Conservation (phyloP, 2,888 invertebrate genomes). For the Epinotia demarniana region DNA sequence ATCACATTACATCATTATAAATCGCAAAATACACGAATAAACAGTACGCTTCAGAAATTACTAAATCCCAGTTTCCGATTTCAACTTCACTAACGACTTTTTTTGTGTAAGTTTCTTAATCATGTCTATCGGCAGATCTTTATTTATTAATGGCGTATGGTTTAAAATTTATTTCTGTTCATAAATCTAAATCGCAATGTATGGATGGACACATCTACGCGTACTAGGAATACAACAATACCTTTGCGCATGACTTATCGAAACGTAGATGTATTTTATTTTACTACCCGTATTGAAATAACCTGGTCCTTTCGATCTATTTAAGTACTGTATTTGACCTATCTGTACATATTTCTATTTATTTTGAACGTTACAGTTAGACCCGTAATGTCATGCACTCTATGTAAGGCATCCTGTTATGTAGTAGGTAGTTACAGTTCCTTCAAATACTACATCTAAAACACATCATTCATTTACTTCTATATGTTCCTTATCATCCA, state of each 20-base stretch:
- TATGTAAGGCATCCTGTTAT: conserved; percentile 55
- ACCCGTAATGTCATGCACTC: conserved; percentile 55
- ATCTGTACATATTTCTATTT: conserved; percentile 35
- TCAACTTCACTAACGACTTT: no score
- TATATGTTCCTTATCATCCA: conserved; percentile 51
- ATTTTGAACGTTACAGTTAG: conserved; percentile 39
- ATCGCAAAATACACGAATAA: no score
- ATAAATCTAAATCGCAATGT: not conserved
- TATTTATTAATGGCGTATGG: no score
- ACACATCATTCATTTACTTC: conserved; percentile 43
- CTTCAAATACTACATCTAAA: conserved; percentile 46
- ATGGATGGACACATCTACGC: no score
- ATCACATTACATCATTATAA: no score
- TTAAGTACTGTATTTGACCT: conserved; percentile 21
- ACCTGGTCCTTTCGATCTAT: not conserved
- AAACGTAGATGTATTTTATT: conserved; percentile 23
- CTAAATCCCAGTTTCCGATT: no score
- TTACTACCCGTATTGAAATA: not conserved
- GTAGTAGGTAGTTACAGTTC: conserved; percentile 52
- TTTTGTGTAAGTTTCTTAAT: no score
- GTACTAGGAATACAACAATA: conserved; percentile 2
- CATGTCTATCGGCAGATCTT: no score
- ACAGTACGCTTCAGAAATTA: no score
- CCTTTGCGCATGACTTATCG: conserved; percentile 26
- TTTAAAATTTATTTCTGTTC: no score